Evolutionary conservation across 1,140 invertebrate species (phyloP).

Genomic region (Pseudobourletiella spinata): DNA sequence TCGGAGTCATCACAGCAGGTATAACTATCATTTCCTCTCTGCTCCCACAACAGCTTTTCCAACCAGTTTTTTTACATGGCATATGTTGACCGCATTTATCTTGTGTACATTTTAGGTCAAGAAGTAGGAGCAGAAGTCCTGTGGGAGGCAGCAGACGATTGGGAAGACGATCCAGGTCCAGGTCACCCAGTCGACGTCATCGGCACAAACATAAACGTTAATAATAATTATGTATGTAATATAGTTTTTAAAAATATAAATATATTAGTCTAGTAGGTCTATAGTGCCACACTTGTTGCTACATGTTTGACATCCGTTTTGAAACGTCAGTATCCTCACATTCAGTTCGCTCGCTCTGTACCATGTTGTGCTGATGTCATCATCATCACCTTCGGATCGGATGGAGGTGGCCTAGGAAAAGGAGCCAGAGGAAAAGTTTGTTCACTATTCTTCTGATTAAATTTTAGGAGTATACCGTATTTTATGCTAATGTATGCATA

Average conservation of each 20-base stretch:
- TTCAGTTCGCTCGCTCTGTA: neutral
- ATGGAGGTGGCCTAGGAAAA: no score
- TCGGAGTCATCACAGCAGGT: neutral
- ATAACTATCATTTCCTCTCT: neutral
- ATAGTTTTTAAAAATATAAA: no score
- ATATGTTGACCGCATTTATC: neutral
- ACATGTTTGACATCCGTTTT: no score
- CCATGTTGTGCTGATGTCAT: no score
- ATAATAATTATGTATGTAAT: neutral
- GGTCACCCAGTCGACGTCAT: constrained; percentile 21
- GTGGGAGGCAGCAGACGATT: constrained; percentile 5
- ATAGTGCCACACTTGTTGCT: neutral
- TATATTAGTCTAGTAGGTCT: neutral
- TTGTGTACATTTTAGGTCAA: constrained; percentile 7
- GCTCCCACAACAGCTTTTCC: neutral
- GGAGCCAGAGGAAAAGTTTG: no score
- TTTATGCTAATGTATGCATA: no score
- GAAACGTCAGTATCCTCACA: neutral
- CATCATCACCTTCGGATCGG: no score
- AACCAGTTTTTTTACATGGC: neutral
- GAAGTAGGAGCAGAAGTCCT: constrained; percentile 26
- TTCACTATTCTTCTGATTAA: no score
- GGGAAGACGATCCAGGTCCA: constrained; percentile 12
- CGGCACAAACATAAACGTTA: constrained; percentile 23
- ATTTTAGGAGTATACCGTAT: no score